phyloP scores from a whole-genome alignment of 2,113 vertebrate genomes.

The Mustelus asterias region DNA sequence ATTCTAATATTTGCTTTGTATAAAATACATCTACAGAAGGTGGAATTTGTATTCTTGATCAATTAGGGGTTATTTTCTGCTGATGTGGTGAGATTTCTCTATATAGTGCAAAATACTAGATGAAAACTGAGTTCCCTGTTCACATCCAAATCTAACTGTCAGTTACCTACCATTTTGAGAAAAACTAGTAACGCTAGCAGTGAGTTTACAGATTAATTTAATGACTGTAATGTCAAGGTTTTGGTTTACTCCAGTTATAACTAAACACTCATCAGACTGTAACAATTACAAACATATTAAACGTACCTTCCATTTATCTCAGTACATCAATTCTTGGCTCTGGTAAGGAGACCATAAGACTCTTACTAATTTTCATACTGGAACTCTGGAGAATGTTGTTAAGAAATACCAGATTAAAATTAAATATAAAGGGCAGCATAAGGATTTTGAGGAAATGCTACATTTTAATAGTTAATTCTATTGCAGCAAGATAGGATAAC shows the following conservation, averaged over 20 bases:
- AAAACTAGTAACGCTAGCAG: neutral
- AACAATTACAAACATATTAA: constrained; percentile 3
- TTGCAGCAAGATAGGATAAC: neutral
- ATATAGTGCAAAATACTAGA: neutral
- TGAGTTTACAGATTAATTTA: neutral
- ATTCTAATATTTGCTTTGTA: neutral
- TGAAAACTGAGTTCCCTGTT: neutral
- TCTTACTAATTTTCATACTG: constrained; percentile 20
- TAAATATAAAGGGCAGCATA: neutral
- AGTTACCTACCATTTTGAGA: neutral
- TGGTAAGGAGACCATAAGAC: neutral
- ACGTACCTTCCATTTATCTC: neutral
- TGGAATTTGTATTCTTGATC: neutral
- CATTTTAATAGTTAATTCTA: neutral
- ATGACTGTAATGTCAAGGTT: too few species aligned
- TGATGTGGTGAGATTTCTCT: neutral
- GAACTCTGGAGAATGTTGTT: neutral
- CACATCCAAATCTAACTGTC: neutral
- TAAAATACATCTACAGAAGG: neutral
- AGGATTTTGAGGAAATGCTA: neutral
- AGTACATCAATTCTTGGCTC: neutral
- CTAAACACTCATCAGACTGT: neutral
- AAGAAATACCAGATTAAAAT: neutral
- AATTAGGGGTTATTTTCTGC: neutral
- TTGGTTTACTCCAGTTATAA: neutral